phyloP scores from a whole-genome alignment of 92 coral and sea anemone species.

The Palythoa heliodiscus region DNA sequence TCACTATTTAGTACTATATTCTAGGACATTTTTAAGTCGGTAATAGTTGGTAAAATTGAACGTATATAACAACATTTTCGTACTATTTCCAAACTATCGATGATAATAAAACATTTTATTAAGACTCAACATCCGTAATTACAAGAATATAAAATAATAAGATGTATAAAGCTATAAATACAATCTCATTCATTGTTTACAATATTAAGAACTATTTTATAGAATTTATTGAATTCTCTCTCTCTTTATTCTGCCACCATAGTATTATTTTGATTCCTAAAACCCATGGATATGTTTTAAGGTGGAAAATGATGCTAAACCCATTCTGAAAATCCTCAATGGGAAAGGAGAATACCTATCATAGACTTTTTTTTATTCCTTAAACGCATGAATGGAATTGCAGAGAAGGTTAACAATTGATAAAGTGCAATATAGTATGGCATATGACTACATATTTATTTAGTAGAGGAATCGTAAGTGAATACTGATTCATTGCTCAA shows the following conservation, averaged over 20 bases:
- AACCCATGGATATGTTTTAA: not conserved
- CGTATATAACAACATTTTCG: not conserved
- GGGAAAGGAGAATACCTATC: not conserved
- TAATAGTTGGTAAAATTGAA: not conserved
- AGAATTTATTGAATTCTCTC: too few species aligned
- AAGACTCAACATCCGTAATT: not conserved
- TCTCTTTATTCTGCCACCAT: not conserved
- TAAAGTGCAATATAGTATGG: not conserved
- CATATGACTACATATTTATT: not conserved
- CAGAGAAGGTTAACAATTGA: not conserved
- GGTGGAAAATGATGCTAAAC: slow-evolving; percentile 2
- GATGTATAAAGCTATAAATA: not conserved
- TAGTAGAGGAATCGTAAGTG: not conserved
- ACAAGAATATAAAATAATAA: not conserved
- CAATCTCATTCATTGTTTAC: not conserved
- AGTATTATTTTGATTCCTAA: not conserved
- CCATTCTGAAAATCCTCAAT: not conserved
- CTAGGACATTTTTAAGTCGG: not conserved
- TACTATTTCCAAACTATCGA: not conserved
- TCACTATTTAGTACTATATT: too few species aligned
- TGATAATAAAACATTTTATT: too few species aligned
- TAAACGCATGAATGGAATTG: not conserved
- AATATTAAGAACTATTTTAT: too few species aligned
- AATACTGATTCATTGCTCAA: not conserved
- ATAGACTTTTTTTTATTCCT: not conserved